Conservation (phyloP, 2,113 vertebrate genomes). For the Pogonocichla stellata region DNA sequence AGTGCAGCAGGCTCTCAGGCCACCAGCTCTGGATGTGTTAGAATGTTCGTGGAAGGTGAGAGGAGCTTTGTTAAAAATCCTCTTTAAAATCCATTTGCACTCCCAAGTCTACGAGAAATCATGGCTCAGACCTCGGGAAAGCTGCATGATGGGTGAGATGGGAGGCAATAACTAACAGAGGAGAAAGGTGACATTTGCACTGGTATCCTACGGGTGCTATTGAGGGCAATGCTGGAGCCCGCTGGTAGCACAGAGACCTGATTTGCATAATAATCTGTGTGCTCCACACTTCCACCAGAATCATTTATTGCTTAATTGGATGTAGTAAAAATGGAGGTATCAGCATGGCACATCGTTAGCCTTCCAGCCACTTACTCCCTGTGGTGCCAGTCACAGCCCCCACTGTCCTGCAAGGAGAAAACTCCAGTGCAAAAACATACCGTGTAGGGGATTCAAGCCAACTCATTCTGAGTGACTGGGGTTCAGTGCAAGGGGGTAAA, state of each 20-base stretch:
- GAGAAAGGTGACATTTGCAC: constrained; percentile 40
- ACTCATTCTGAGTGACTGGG: not conserved
- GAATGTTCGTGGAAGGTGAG: not conserved
- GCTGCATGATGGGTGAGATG: not conserved
- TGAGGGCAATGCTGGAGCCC: not conserved
- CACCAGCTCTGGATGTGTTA: not conserved
- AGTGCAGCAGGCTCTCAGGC: not conserved
- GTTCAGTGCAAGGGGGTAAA: not conserved
- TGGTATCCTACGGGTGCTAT: not conserved
- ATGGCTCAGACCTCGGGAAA: not conserved
- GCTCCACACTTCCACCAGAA: not conserved
- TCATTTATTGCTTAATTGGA: constrained; percentile 52
- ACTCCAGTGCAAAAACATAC: not conserved
- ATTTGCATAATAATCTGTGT: constrained; percentile 51
- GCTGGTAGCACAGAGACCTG: not conserved
- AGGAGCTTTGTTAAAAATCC: not conserved
- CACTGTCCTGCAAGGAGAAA: not conserved
- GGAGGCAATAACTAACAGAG: not conserved
- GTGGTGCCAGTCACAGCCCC: not conserved
- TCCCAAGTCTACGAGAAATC: not conserved
- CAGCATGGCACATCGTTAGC: not conserved
- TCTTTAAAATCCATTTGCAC: not conserved
- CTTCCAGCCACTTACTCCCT: constrained; percentile 12
- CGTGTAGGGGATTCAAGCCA: not conserved
- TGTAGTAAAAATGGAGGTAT: constrained; percentile 27